phyloP scores from a whole-genome alignment of 2,888 invertebrate species.

The Dastarcus helophoroides region DNA sequence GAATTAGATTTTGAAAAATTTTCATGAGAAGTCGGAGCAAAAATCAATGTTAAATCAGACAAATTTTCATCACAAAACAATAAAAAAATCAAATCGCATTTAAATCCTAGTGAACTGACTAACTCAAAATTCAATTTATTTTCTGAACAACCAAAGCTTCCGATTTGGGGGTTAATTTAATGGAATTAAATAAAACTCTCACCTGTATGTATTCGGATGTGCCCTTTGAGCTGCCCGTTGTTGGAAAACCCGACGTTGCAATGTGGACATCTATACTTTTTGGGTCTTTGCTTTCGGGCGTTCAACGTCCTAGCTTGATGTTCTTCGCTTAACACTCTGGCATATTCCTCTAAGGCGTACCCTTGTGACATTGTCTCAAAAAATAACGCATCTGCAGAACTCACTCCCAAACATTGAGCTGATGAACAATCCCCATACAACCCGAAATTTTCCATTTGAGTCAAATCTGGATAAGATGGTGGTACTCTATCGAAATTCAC shows the following conservation, averaged over 20 bases:
- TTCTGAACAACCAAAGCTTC: no score
- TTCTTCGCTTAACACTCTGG: constrained; percentile 57
- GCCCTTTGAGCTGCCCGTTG: constrained; percentile 84
- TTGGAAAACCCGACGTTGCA: constrained; percentile 89
- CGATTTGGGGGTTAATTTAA: no score
- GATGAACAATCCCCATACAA: no score
- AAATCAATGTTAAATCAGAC: no score
- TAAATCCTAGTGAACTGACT: no score
- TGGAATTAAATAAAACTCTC: constrained; percentile 20
- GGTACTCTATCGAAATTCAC: constrained; percentile 7
- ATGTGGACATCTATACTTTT: constrained; percentile 83
- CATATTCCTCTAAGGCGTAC: constrained; percentile 58
- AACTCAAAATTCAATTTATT: no score
- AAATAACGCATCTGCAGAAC: constrained; percentile 26
- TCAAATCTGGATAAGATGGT: constrained; percentile 5
- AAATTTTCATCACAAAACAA: no score
- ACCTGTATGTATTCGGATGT: constrained; percentile 84
- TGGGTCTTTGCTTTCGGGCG: constrained; percentile 68
- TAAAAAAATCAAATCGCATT: no score
- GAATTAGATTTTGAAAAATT: no score
- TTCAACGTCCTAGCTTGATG: constrained; percentile 56
- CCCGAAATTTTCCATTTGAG: constrained; percentile 6
- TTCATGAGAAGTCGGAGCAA: constrained; percentile 1
- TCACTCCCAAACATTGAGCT: no score
- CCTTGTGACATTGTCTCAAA: constrained; percentile 32